These are phyloP conservation scores for Chanos chanos DNA, from an alignment of 2,797 vertebrate species.

Conservation along the genomic window DNA sequence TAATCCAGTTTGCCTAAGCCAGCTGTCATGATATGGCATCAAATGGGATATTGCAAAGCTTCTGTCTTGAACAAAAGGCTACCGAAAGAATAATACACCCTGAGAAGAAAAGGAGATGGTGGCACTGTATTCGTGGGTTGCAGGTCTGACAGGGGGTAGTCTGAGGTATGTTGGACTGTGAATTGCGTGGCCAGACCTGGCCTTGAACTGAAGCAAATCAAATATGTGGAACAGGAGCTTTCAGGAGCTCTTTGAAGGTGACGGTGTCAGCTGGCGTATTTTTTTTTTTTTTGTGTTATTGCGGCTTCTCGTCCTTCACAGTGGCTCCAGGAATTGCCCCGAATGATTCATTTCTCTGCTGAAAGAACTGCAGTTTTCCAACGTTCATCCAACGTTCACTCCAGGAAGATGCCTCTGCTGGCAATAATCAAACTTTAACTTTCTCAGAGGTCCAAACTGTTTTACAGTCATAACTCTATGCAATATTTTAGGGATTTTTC, in stretches of 20 bases:
- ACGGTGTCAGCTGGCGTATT: slow-evolving; percentile 32
- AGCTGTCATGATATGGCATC: not conserved
- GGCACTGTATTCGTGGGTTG: slow-evolving; percentile 28
- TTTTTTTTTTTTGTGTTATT: not conserved
- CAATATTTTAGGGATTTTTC: slow-evolving; percentile 9
- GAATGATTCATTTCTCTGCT: slow-evolving; percentile 47
- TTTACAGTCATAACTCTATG: not conserved
- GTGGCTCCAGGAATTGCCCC: slow-evolving; percentile 24
- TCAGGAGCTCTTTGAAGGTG: slow-evolving; percentile 32
- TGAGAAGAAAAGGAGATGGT: slow-evolving; percentile 26
- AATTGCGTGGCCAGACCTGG: slow-evolving; percentile 37
- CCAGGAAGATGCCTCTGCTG: slow-evolving; percentile 24
- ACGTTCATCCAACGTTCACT: slow-evolving; percentile 29
- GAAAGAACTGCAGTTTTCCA: slow-evolving; percentile 32
- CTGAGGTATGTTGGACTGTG: slow-evolving; percentile 42
- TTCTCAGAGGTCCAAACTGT: slow-evolving; percentile 3
- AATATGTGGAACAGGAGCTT: slow-evolving; percentile 32
- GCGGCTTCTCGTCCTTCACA: slow-evolving; percentile 22
- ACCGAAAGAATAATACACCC: slow-evolving; percentile 34
- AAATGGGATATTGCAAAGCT: slow-evolving; percentile 27
- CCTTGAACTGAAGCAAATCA: slow-evolving; percentile 35
- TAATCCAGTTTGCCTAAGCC: slow-evolving; percentile 21
- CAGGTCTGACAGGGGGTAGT: slow-evolving; percentile 32
- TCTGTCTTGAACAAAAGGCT: slow-evolving; percentile 11
- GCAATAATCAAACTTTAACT: slow-evolving; percentile 24